Conservation (phyloP, 2,888 invertebrate species). For the Troides oblongomaculatus region DNA sequence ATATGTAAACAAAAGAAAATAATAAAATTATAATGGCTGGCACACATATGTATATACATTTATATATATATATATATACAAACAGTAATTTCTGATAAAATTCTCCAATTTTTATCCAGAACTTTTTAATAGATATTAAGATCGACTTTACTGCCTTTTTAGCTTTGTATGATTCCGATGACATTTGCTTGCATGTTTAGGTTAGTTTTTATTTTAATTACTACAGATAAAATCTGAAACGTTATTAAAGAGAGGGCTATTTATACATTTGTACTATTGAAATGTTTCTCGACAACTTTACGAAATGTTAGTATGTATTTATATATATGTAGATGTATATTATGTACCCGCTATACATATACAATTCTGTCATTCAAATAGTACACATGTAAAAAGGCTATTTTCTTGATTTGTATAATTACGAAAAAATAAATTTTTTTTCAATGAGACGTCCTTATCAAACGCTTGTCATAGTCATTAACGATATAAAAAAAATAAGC, state of each 20-base stretch:
- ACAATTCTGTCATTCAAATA: neutral
- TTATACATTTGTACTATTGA: neutral
- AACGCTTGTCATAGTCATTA: constrained; percentile 23
- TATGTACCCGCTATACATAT: neutral
- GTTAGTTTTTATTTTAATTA: neutral
- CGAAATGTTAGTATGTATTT: neutral
- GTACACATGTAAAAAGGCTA: neutral
- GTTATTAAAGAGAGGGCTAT: neutral
- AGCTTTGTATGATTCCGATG: neutral
- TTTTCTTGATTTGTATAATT: neutral
- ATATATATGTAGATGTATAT: too few relatives aligned
- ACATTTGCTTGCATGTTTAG: neutral
- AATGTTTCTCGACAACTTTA: neutral
- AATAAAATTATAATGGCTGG: neutral
- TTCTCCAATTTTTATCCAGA: neutral
- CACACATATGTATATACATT: neutral
- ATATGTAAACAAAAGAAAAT: constrained; percentile 7
- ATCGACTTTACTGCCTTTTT: neutral
- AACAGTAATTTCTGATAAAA: neutral
- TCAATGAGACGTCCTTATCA: constrained; percentile 9
- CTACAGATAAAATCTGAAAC: constrained; percentile 11
- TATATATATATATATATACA: neutral
- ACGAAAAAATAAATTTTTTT: neutral
- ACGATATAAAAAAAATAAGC: constrained; percentile 2
- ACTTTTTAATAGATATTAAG: neutral